Evolutionary conservation across 2,888 invertebrate species (phyloP).

Genomic region (Brachyopa scutellaris): DNA sequence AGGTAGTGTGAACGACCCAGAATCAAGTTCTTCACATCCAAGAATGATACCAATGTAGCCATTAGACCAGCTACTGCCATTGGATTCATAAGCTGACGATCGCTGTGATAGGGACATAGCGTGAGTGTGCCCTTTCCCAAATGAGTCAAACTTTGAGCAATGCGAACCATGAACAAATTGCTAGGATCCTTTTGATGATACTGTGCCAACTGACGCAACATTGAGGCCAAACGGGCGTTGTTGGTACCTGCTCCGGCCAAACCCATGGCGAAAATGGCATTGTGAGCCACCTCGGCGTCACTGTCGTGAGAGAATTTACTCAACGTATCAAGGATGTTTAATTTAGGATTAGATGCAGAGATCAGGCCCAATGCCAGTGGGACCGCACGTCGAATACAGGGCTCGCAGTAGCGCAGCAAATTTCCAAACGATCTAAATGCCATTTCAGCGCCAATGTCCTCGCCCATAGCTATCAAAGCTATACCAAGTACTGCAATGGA

Average conservation of each 20-base stretch:
- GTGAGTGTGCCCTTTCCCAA: constrained; percentile 99
- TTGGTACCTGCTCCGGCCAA: constrained; percentile 95
- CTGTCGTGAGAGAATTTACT: constrained; percentile 99
- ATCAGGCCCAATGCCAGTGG: constrained; percentile 97
- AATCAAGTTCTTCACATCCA: constrained; percentile 98
- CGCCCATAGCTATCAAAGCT: constrained; percentile 98
- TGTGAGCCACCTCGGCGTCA: constrained; percentile 98
- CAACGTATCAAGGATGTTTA: constrained; percentile 97
- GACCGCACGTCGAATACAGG: constrained; percentile 96
- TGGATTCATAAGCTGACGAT: constrained; percentile 96
- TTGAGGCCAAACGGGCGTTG: constrained; percentile 95
- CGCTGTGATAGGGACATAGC: constrained; percentile 97
- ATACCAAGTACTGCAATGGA: constrained; percentile 98
- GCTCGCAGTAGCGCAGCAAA: constrained; percentile 97
- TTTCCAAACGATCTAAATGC: constrained; percentile 98
- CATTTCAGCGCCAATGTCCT: constrained; percentile 99
- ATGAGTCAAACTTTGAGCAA: constrained; percentile 98
- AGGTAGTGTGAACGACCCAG: constrained; percentile 97
- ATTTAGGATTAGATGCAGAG: constrained; percentile 97
- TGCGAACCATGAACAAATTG: constrained; percentile 98
- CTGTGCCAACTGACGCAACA: constrained; percentile 98
- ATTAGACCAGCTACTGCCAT: constrained; percentile 98
- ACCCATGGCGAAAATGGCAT: constrained; percentile 99
- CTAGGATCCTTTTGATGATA: constrained; percentile 99
- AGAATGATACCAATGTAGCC: constrained; percentile 95